Percentiles rank a stretch among this genome's conserved stretches.
These are phyloP conservation scores for Botrylloides violaceus DNA, from an alignment of 23 tunicate genomes.

Conservation along the genomic window DNA sequence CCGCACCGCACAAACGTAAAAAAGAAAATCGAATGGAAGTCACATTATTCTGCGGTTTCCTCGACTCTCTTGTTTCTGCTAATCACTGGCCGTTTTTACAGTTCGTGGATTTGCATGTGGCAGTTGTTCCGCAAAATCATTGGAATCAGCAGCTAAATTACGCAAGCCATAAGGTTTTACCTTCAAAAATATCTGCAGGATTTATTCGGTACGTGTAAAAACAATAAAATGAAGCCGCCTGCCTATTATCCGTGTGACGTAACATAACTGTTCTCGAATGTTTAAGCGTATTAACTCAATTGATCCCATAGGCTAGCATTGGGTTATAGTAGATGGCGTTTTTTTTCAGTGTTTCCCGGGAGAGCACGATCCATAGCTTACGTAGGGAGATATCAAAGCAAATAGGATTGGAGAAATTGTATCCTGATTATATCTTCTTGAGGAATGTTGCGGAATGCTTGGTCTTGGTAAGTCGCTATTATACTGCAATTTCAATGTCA, in stretches of 20 bases:
- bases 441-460: slow-evolving; percentile 78
- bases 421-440: slow-evolving; percentile 63
- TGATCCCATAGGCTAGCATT: too few species aligned
- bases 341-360: slow-evolving; percentile 78
- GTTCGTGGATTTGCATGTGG: neutral
- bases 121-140: neutral
- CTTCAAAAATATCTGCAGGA: neutral
- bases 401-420: slow-evolving; percentile 55
- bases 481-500: too few species aligned
- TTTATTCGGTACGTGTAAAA: neutral
- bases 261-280: too few species aligned
- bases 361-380: slow-evolving; percentile 25
- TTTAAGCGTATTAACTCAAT: too few species aligned
- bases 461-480: slow-evolving; percentile 72
- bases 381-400: slow-evolving; percentile 52
- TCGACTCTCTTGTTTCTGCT: too few species aligned
- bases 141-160: neutral
- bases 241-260: too few species aligned
- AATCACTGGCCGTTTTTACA: neutral
- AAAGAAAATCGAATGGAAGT: too few species aligned
- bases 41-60: too few species aligned
- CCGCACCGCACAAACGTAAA: too few species aligned
- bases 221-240: too few species aligned
- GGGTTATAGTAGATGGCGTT: too few species aligned
- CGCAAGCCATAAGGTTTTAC: neutral